Evolutionary conservation across 2,888 invertebrate genomes (phyloP).

Genomic region (Diarsia rubi): DNA sequence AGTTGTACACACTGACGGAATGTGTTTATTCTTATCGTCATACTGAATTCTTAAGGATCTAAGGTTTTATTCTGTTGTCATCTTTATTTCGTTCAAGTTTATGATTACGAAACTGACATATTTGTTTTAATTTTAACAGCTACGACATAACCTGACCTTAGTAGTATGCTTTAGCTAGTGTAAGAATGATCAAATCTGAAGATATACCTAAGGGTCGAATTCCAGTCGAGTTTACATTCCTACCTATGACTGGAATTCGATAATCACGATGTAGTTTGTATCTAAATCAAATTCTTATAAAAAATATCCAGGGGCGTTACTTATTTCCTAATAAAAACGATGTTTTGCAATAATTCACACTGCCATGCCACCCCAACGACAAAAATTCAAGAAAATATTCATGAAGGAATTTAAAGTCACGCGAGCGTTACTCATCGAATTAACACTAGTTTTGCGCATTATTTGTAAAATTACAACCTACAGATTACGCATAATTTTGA

Average conservation of each 20-base stretch:
- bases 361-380: conserved; percentile 8
- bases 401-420: conserved; percentile 44
- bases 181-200: background rate
- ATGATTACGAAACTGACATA: conserved; percentile 13
- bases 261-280: background rate
- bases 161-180: background rate
- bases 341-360: conserved; percentile 48
- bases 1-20: conserved; percentile 54
- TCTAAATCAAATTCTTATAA: conserved; percentile 32
- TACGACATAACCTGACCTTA: background rate
- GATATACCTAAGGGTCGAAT: background rate
- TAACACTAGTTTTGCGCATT: conserved; percentile 14
- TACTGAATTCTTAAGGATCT: conserved; percentile 32
- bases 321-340: conserved; percentile 32
- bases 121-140: conserved; percentile 13
- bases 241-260: background rate
- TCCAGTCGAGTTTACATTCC: background rate
- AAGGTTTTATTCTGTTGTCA: conserved; percentile 21
- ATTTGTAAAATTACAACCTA: conserved; percentile 9
- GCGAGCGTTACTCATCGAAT: conserved; percentile 42
- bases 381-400: conserved; percentile 42
- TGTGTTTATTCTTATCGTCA: conserved; percentile 56
- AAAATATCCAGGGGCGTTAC: conserved; percentile 18
- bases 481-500: background rate
- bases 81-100: conserved; percentile 21